Base-by-base conservation (phyloP, 2,113 vertebrate species). In the Corvus cornix region DNA sequence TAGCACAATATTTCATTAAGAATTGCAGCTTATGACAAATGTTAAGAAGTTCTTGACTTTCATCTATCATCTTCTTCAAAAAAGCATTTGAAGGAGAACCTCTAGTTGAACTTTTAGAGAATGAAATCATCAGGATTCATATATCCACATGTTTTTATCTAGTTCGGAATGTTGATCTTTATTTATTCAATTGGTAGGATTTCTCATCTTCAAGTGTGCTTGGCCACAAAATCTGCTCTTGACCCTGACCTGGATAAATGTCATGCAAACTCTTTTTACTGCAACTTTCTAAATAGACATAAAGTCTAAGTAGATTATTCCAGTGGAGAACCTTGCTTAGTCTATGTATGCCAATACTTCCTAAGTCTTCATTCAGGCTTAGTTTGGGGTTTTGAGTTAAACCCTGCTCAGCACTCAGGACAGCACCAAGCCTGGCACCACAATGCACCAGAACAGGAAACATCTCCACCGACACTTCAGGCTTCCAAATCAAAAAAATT, bases 41-140 rank as follows among this genome's bases (percentile, higher is more conserved):
- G 23, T 2, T 89, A 60, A 60, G 16, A 77, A 70, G 28, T 43
- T 74, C 35, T 78, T 92, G 80, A 41, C 16, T 78, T 83, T 90
- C 46, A 93, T 85, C 52, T 70, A 24, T 84, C 43, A 70, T 66
- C 16, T 69, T 90, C 39, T 76, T 89, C 69, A 74, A 63, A 68
- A 75, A 80, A 78, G 7, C 13, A 23, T 87, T 75, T 89, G 59
- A 94, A 95, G 41, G 43, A 83, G 14, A 16, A 80, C 39, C 37
- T 76, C 19, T 74, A 72, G 11, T 11, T 89, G 89, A 95, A 89
- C 70, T 75, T 93, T 51, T 15, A 7, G 74, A 83, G 67, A 86
- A 93, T 49, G 8, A 83, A 87, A 81, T 62, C 44, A 89, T 96
- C 89, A 80, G 83, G 70, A 95, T 93, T 95, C 77, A 77, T 80